A percentile compares a stretch with the other conserved stretches of the same genome.
phyloP scores from a whole-genome alignment of 2,113 vertebrate species.

The Recurvirostra avosetta region DNA sequence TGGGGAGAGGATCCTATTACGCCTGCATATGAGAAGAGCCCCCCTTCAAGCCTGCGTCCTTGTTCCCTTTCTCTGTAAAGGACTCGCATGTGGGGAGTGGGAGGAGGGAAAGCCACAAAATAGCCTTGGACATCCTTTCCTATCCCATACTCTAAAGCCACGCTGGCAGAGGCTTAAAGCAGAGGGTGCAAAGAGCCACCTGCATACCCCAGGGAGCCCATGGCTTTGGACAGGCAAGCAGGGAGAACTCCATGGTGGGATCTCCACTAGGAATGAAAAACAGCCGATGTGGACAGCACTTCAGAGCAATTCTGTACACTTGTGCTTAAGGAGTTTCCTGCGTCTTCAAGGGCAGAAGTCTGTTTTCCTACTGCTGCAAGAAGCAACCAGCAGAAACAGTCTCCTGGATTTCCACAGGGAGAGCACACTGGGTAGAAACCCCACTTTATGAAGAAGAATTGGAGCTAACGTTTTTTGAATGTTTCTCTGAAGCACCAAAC shows the following conservation, averaged over 20 bases:
- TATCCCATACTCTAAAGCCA: background rate
- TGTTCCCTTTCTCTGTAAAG: background rate
- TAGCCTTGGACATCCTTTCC: background rate
- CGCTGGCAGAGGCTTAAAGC: background rate
- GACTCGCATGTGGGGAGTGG: background rate
- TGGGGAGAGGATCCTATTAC: conserved; percentile 13
- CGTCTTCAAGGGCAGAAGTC: background rate
- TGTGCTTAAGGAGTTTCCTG: fast-evolving
- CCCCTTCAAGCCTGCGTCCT: background rate
- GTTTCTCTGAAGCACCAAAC: background rate
- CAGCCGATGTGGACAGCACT: fast-evolving
- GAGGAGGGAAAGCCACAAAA: background rate
- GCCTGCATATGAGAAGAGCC: background rate
- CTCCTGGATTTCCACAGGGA: background rate
- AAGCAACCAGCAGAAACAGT: background rate
- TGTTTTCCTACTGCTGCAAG: background rate
- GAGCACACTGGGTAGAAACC: background rate
- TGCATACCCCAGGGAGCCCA: background rate
- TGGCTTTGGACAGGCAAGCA: background rate
- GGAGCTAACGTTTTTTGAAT: background rate
- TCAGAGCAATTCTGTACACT: background rate
- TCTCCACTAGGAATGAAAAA: background rate
- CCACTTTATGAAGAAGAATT: background rate
- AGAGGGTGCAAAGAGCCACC: background rate
- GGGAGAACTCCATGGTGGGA: background rate